A percentile compares a stretch with the other conserved stretches of the same genome.
These are phyloP conservation scores for Chlorodrepanis virens DNA, from an alignment of 2,113 vertebrate species.

Conservation along the genomic window DNA sequence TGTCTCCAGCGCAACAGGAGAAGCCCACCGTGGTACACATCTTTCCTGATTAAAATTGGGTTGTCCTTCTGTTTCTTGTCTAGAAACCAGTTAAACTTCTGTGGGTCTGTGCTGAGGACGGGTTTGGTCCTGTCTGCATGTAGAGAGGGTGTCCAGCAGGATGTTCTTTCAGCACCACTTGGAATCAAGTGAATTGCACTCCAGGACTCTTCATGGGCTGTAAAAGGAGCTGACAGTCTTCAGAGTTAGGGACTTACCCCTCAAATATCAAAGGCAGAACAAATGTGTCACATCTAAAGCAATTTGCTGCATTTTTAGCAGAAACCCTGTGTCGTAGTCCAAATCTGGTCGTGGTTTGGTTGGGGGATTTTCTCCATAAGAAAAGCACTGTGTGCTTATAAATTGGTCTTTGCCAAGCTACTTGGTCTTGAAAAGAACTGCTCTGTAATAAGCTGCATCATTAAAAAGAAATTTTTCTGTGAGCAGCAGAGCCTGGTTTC, in stretches of 20 bases:
- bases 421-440: neutral
- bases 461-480: constrained; percentile 16
- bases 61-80: neutral
- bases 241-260: neutral
- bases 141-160: neutral
- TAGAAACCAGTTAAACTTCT: neutral
- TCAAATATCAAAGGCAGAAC: neutral
- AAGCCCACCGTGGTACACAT: neutral
- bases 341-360: neutral
- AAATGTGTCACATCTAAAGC: neutral
- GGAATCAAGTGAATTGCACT: neutral
- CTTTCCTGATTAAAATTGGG: neutral
- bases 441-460: constrained; percentile 1
- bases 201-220: neutral
- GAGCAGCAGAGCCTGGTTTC: constrained; percentile 10
- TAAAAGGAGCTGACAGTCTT: neutral
- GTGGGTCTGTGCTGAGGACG: neutral
- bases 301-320: neutral
- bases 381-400: neutral
- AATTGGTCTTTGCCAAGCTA: neutral
- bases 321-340: neutral
- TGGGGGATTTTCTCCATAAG: neutral
- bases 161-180: neutral
- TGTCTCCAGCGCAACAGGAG: neutral
- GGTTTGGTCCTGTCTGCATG: neutral